Evolutionary conservation across 2,113 vertebrate species (phyloP).

Genomic region (Nycticorax nycticorax): DNA sequence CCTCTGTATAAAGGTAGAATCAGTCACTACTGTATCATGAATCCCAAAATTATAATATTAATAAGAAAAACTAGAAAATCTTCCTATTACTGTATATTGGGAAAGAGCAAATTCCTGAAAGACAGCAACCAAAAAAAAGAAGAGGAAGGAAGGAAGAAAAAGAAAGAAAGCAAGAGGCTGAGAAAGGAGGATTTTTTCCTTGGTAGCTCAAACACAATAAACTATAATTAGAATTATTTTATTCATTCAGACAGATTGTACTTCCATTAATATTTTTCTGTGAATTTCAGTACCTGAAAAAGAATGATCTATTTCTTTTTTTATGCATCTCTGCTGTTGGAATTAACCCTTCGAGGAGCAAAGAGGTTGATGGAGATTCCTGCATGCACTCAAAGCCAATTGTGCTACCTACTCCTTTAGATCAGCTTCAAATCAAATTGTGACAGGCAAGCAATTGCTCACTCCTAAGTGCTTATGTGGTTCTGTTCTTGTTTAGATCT

Average conservation of each 20-base stretch:
- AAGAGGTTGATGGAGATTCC: not conserved
- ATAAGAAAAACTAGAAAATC: not conserved
- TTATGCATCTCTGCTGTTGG: not conserved
- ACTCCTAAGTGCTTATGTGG: not conserved
- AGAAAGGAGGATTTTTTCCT: not conserved
- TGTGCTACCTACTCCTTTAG: not conserved
- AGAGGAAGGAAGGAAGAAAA: not conserved
- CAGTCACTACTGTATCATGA: not conserved
- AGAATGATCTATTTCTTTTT: not conserved
- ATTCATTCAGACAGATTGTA: not conserved
- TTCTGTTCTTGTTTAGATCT: slow-evolving; percentile 10
- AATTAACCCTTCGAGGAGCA: not conserved
- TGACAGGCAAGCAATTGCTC: not conserved
- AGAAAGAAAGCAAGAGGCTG: not conserved
- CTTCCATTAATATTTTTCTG: not conserved
- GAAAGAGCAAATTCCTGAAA: not conserved
- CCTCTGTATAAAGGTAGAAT: not conserved
- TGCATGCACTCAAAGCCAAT: not conserved
- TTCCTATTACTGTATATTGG: not conserved
- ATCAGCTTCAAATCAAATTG: slow-evolving; percentile 3
- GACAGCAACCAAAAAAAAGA: not conserved
- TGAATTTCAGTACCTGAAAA: not conserved
- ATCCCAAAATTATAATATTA: not conserved
- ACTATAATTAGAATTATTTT: not conserved
- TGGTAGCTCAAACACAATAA: not conserved